phyloP scores from a whole-genome alignment of 2,888 invertebrate genomes.

The Halictus quadricinctus region DNA sequence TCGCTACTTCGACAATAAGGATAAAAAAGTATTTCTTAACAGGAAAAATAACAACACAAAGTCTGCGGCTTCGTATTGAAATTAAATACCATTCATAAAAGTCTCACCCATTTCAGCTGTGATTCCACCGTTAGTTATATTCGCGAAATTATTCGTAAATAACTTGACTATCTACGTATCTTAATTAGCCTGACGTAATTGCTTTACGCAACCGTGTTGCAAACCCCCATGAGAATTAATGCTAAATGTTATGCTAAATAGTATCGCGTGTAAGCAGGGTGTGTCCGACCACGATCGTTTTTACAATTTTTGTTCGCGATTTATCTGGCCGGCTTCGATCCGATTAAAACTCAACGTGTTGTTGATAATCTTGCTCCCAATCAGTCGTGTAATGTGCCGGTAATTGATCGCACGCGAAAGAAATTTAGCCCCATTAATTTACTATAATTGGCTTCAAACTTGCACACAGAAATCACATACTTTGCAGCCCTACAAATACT shows the following conservation, averaged over 20 bases:
- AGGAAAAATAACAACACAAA: not conserved
- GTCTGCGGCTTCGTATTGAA: not conserved
- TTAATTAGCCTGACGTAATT: constrained; percentile 53
- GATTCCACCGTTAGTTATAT: constrained; percentile 39
- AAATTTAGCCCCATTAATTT: not conserved
- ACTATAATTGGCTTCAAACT: not conserved
- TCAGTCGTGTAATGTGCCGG: not conserved
- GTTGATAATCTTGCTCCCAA: constrained; percentile 24
- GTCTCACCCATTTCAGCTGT: not conserved
- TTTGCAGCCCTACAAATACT: too few species aligned
- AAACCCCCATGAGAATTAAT: constrained; percentile 43
- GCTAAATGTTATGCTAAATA: constrained; percentile 49
- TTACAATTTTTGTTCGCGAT: constrained; percentile 26
- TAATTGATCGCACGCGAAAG: not conserved
- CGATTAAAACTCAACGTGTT: not conserved
- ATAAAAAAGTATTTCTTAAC: not conserved
- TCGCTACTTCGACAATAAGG: not conserved
- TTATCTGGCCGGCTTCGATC: constrained; percentile 4
- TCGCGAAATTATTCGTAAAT: constrained; percentile 50
- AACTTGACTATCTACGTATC: constrained; percentile 52
- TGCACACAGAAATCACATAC: not conserved
- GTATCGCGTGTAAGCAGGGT: constrained; percentile 28
- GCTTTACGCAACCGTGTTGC: constrained; percentile 38
- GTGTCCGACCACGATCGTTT: constrained; percentile 28
- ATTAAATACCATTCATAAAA: not conserved